phyloP scores from a whole-genome alignment of 2,113 vertebrate species.

The Perca flavescens region DNA sequence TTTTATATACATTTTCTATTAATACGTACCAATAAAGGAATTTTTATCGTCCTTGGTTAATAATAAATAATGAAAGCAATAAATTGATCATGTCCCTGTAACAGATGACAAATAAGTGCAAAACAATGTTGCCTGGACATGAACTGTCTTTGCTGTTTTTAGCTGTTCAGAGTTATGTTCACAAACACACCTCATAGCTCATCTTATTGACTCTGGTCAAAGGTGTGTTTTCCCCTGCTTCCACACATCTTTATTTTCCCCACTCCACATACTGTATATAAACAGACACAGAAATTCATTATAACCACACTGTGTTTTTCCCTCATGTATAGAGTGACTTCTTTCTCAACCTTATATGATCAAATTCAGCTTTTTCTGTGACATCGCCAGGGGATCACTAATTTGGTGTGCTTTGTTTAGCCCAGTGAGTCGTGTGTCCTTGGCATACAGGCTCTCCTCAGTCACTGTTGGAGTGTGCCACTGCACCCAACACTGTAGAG shows the following conservation, averaged over 20 bases:
- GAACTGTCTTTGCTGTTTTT: not conserved
- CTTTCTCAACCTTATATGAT: not conserved
- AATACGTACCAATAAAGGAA: not conserved
- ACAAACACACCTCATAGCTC: not conserved
- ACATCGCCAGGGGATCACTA: conserved; percentile 10
- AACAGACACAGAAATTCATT: conserved; percentile 28
- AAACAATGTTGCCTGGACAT: not conserved
- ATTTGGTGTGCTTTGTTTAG: conserved; percentile 40
- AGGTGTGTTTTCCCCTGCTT: not conserved
- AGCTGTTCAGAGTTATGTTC: not conserved
- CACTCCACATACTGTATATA: not conserved
- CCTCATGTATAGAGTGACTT: conserved; percentile 1
- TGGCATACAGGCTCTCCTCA: conserved; percentile 21
- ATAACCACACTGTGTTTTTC: not conserved
- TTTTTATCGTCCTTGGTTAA: not conserved
- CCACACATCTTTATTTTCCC: not conserved
- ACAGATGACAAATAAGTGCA: not conserved
- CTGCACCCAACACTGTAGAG: conserved; percentile 11
- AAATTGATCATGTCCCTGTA: not conserved
- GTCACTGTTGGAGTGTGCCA: conserved; percentile 1
- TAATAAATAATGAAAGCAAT: not conserved
- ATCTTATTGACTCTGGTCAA: not conserved
- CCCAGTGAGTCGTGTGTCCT: conserved; percentile 31
- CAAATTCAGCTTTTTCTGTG: conserved; percentile 23
- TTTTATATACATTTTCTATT: not conserved